Conservation (phyloP, 2,888 invertebrate genomes). For the Teinopalpus imperialis region DNA sequence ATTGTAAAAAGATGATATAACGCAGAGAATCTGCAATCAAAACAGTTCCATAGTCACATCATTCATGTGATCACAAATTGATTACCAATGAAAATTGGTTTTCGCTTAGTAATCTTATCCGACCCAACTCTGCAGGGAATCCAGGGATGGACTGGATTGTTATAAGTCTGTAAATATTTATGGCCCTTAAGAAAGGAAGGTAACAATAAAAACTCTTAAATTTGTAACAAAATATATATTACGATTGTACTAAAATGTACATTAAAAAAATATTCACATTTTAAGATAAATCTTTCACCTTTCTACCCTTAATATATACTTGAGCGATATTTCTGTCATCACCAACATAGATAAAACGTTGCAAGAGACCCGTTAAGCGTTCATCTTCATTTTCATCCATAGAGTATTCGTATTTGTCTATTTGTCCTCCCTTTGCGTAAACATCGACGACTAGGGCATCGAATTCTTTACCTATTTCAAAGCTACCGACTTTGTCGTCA, state of each 20-base stretch:
- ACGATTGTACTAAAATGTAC: slow-evolving; percentile 4
- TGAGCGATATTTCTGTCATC: slow-evolving; percentile 91
- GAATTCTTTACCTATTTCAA: slow-evolving; percentile 91
- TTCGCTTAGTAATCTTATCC: too few relatives aligned
- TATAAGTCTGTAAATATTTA: too few relatives aligned
- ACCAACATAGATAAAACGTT: slow-evolving; percentile 89
- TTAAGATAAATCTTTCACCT: slow-evolving; percentile 42
- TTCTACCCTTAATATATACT: slow-evolving; percentile 88
- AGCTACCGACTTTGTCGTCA: slow-evolving; percentile 89
- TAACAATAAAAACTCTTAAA: too few relatives aligned
- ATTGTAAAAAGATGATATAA: too few relatives aligned
- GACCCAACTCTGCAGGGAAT: too few relatives aligned
- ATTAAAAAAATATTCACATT: slow-evolving; percentile 13
- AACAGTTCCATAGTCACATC: too few relatives aligned
- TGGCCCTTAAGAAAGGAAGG: too few relatives aligned
- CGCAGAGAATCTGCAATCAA: too few relatives aligned
- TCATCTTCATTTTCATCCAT: slow-evolving; percentile 51
- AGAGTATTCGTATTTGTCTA: slow-evolving; percentile 70
- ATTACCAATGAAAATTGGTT: too few relatives aligned
- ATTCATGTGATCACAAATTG: too few relatives aligned
- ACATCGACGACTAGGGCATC: slow-evolving; percentile 92
- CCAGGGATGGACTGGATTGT: too few relatives aligned
- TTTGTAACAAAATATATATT: slow-evolving; percentile 1
- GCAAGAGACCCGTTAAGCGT: slow-evolving; percentile 82
- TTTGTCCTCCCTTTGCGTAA: slow-evolving; percentile 65